phyloP scores from a whole-genome alignment of 1,140 invertebrate species.

The Bombus terrestris region DNA sequence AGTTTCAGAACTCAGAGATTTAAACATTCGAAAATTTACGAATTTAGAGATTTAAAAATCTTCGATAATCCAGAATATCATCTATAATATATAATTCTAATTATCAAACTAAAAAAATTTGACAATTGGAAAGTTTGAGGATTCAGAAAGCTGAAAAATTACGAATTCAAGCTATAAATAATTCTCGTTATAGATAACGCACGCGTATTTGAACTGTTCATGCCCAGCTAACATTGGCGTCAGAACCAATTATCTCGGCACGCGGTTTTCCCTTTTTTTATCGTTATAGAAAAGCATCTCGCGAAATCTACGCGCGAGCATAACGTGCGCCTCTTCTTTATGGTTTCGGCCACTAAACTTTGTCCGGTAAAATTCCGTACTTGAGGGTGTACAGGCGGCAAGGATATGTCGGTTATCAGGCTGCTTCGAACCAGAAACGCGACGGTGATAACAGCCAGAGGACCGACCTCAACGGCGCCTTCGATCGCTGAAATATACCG shows the following conservation, averaged over 20 bases:
- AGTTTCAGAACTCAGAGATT: background rate
- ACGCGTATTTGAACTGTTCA: background rate
- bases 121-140: background rate
- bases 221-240: background rate
- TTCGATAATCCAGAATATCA: no score
- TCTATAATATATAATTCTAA: no score
- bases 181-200: background rate
- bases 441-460: conserved; percentile 50
- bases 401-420: conserved; percentile 64
- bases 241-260: background rate
- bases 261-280: background rate
- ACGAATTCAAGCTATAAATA: background rate
- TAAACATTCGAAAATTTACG: background rate
- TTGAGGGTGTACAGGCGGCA: conserved; percentile 46
- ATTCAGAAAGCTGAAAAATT: background rate
- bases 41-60: background rate
- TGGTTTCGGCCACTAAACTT: conserved; percentile 65
- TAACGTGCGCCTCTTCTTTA: background rate
- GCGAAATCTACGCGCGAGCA: conserved; percentile 13
- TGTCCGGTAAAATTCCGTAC: conserved; percentile 66
- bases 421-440: conserved; percentile 65
- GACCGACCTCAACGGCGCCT: conserved; percentile 59
- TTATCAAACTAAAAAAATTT: background rate
- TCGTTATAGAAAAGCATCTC: conserved; percentile 12
- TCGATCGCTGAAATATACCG: conserved; percentile 28